phyloP scores from a whole-genome alignment of 2,888 invertebrate species.

The Agonopterix subpropinquella region DNA sequence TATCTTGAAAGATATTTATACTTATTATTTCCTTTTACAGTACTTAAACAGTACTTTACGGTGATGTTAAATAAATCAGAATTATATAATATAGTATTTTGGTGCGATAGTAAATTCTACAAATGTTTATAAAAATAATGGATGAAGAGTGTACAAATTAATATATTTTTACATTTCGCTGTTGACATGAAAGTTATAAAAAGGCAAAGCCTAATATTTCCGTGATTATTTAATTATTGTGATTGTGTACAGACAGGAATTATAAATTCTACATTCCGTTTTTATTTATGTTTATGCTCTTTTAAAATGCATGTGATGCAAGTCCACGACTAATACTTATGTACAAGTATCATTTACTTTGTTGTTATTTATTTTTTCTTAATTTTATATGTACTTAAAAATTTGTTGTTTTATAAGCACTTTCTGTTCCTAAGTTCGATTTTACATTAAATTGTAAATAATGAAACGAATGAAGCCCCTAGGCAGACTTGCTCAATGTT shows the following conservation, averaged over 20 bases:
- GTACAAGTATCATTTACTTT: slow-evolving; percentile 46
- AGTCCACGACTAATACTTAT: slow-evolving; percentile 69
- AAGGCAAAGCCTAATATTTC: slow-evolving; percentile 66
- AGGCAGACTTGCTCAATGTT: slow-evolving; percentile 58
- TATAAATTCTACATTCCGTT: slow-evolving; percentile 73
- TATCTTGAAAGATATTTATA: slow-evolving; percentile 36
- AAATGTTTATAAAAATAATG: slow-evolving; percentile 64
- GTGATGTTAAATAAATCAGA: slow-evolving; percentile 46
- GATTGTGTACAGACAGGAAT: slow-evolving; percentile 69
- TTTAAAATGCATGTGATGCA: slow-evolving; percentile 66
- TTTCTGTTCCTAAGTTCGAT: slow-evolving; percentile 21
- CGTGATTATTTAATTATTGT: slow-evolving; percentile 70
- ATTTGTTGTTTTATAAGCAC: slow-evolving; percentile 12
- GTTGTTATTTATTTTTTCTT: slow-evolving; percentile 35
- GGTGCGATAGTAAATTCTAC: slow-evolving; percentile 74
- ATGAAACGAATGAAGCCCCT: not conserved
- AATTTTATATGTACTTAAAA: slow-evolving; percentile 44
- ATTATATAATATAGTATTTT: slow-evolving; percentile 55
- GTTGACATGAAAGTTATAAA: slow-evolving; percentile 57
- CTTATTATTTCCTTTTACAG: slow-evolving; percentile 50
- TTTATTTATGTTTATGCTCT: slow-evolving; percentile 41
- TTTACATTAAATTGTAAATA: not conserved
- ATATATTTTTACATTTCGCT: slow-evolving; percentile 74
- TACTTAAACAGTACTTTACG: slow-evolving; percentile 50
- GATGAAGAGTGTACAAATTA: slow-evolving; percentile 69